Evolutionary conservation across 1,140 invertebrate species (phyloP).

Genomic region (Hermatobates lingyangjiaoensis): DNA sequence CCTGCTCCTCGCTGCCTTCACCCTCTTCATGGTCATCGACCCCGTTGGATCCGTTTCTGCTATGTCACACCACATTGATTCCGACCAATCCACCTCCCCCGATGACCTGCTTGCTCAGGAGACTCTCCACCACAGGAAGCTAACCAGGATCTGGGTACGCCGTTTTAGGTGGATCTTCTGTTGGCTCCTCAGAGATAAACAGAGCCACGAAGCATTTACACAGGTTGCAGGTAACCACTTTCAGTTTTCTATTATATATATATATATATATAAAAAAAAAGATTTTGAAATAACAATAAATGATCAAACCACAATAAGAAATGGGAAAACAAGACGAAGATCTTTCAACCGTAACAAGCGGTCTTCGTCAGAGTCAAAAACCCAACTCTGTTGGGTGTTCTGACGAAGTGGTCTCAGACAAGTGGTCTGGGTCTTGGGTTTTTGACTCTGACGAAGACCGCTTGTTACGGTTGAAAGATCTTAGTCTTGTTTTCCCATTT

Average conservation of each 20-base stretch:
- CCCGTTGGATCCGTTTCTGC: conserved; percentile 52
- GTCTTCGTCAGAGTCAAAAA: too few relatives aligned
- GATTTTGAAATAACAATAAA: background rate
- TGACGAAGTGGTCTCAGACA: too few relatives aligned
- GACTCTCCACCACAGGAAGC: conserved; percentile 23
- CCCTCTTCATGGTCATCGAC: conserved; percentile 58
- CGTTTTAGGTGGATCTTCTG: conserved; percentile 59
- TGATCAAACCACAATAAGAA: too few relatives aligned
- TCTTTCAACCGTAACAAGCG: too few relatives aligned
- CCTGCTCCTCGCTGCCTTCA: conserved; percentile 49
- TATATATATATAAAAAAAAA: background rate
- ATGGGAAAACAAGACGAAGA: too few relatives aligned
- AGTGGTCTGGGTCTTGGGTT: too few relatives aligned
- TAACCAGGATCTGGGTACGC: conserved; percentile 42
- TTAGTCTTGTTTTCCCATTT: too few relatives aligned
- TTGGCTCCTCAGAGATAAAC: conserved; percentile 58
- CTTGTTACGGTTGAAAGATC: too few relatives aligned
- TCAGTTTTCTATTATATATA: too few relatives aligned
- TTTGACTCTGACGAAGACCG: too few relatives aligned
- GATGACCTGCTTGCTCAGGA: conserved; percentile 22
- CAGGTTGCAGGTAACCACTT: conserved; percentile 49
- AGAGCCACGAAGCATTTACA: conserved; percentile 60
- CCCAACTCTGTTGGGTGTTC: too few relatives aligned
- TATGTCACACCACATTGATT: too few relatives aligned
- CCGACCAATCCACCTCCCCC: conserved; percentile 26